These are phyloP conservation scores for Thera obeliscata DNA, from an alignment of 2,888 invertebrate genomes.

Conservation along the genomic window DNA sequence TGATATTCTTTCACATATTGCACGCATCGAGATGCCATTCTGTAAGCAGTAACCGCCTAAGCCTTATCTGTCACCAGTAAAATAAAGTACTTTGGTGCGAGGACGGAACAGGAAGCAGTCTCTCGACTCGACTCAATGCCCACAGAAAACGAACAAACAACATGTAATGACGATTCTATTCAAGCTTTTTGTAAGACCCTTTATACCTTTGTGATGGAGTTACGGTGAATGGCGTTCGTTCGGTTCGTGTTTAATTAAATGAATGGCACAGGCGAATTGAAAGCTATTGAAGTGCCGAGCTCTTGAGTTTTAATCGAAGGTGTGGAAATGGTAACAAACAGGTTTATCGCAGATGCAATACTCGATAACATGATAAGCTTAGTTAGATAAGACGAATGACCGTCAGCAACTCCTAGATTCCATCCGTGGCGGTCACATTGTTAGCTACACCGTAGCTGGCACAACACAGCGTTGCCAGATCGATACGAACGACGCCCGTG, in stretches of 20 bases:
- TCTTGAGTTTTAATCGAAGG: slow-evolving; percentile 27
- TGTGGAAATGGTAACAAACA: slow-evolving; percentile 29
- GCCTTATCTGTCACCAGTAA: slow-evolving; percentile 47
- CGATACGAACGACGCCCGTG: slow-evolving; percentile 47
- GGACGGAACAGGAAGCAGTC: slow-evolving; percentile 72
- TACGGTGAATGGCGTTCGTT: slow-evolving; percentile 50
- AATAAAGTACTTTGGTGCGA: slow-evolving; percentile 49
- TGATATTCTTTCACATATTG: too few species aligned
- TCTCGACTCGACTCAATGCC: slow-evolving; percentile 63
- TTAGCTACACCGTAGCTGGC: slow-evolving; percentile 37
- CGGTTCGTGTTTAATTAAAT: slow-evolving; percentile 45
- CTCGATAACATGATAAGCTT: slow-evolving; percentile 46
- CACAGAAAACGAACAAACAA: slow-evolving; percentile 64
- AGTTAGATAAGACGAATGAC: slow-evolving; percentile 48
- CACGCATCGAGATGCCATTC: too few species aligned
- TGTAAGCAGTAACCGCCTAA: slow-evolving; percentile 21
- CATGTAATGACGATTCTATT: slow-evolving; percentile 68
- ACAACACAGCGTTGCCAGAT: slow-evolving; percentile 53
- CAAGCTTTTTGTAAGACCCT: slow-evolving; percentile 68
- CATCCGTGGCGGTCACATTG: slow-evolving; percentile 50
- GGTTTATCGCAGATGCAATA: slow-evolving; percentile 35
- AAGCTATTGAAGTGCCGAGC: slow-evolving; percentile 23
- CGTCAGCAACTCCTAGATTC: slow-evolving; percentile 45
- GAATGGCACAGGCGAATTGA: slow-evolving; percentile 29
- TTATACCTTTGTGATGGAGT: slow-evolving; percentile 59